A percentile compares a stretch with the other conserved stretches of the same genome.
Conservation (phyloP, 1,140 invertebrate species). For the Dysdera silvatica region DNA sequence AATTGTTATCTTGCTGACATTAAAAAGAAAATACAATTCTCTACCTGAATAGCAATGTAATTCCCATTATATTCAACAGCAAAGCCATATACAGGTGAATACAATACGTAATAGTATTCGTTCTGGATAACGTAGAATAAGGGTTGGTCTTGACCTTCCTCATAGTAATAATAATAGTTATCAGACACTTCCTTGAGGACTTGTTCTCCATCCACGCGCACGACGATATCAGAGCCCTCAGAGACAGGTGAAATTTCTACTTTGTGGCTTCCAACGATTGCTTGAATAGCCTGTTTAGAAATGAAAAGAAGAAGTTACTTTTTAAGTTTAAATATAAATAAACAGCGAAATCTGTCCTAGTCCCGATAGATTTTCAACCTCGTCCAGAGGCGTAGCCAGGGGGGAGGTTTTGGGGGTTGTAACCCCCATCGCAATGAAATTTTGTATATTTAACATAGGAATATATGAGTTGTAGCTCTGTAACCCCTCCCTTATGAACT, state of each 20-base stretch:
- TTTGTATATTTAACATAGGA: no score
- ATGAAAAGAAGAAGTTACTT: no score
- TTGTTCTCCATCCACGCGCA: conserved; percentile 16
- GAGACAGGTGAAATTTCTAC: conserved; percentile 22
- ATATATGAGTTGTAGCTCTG: no score
- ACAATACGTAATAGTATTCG: conserved; percentile 19
- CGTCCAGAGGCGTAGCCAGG: no score
- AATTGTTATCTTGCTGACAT: no score
- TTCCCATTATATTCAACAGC: conserved; percentile 23
- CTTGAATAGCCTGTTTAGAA: conserved; percentile 17
- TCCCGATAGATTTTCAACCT: no score
- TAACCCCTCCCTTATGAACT: no score
- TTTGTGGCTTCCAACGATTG: conserved; percentile 24
- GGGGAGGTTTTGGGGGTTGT: no score
- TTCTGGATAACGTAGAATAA: conserved; percentile 17
- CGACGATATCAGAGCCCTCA: conserved; percentile 19
- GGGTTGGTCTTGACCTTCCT: background rate
- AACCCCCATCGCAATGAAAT: no score
- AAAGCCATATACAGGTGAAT: conserved; percentile 28
- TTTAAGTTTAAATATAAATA: no score
- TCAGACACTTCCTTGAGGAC: conserved; percentile 1
- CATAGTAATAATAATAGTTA: conserved; percentile 11
- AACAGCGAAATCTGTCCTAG: no score
- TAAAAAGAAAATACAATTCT: no score
- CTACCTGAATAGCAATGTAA: conserved; percentile 10